phyloP scores from a whole-genome alignment of 2,797 vertebrate species.

The Gila robusta region DNA sequence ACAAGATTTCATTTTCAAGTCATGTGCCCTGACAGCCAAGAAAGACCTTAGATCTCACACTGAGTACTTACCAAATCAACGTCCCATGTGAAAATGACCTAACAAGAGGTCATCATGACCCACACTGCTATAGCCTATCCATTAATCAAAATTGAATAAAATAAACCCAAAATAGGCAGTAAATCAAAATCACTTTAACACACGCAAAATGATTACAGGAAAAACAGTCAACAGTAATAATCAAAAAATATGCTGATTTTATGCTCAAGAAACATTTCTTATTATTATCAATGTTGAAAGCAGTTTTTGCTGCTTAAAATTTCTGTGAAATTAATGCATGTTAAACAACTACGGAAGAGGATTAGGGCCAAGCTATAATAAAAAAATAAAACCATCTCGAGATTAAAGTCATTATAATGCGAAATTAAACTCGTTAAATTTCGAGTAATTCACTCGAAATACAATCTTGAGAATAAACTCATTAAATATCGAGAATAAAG shows the following conservation, averaged over 20 bases:
- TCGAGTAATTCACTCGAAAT: no score
- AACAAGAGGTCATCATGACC: background rate
- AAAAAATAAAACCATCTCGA: no score
- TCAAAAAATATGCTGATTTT: background rate
- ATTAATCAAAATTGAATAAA: constrained; percentile 1
- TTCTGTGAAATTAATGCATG: background rate
- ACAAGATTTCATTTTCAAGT: background rate
- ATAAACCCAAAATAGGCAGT: background rate
- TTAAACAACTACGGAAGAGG: no score
- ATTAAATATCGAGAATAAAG: no score
- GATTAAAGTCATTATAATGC: no score
- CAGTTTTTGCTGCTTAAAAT: background rate
- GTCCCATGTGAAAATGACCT: background rate
- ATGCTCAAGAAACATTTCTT: background rate
- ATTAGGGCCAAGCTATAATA: no score
- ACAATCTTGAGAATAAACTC: no score
- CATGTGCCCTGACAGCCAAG: background rate
- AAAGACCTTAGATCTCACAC: background rate
- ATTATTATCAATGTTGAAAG: background rate
- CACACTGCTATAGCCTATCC: background rate
- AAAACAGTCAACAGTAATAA: background rate
- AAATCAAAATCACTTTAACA: background rate
- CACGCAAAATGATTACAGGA: background rate
- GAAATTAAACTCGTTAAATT: no score
- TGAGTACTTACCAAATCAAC: background rate